Conservation (phyloP, 2,113 vertebrate genomes). For the Seriola quinqueradiata region DNA sequence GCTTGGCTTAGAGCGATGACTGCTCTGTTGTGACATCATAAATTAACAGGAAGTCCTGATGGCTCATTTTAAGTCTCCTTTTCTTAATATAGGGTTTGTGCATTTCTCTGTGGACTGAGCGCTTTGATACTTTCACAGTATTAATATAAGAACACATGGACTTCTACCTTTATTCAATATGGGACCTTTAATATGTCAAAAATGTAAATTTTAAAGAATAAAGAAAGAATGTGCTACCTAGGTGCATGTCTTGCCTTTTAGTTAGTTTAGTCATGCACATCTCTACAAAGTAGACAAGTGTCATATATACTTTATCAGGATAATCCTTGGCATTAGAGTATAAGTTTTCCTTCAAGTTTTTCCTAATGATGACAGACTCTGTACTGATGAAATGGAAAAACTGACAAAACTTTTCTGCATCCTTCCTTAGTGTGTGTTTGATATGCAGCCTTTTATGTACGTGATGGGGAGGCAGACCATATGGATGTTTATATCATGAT, state of each 20-base stretch:
- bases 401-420: slow-evolving; percentile 6
- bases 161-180: too few relatives aligned
- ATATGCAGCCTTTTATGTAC: slow-evolving; percentile 27
- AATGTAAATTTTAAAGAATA: too few relatives aligned
- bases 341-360: neutral
- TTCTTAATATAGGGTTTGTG: too few relatives aligned
- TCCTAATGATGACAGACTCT: neutral
- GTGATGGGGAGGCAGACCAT: slow-evolving; percentile 45
- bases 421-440: slow-evolving; percentile 17
- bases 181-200: too few relatives aligned
- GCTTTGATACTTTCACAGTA: too few relatives aligned
- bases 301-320: neutral
- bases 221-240: too few relatives aligned
- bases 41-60: too few relatives aligned
- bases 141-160: too few relatives aligned
- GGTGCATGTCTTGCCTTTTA: neutral
- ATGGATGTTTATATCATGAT: slow-evolving; percentile 68
- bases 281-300: neutral
- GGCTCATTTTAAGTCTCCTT: too few relatives aligned
- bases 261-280: neutral
- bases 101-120: too few relatives aligned
- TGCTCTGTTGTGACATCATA: too few relatives aligned
- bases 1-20: too few relatives aligned
- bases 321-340: neutral
- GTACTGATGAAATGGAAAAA: neutral